Base-by-base conservation (phyloP, 1,140 invertebrate species). In the Drosophila mayri region DNA sequence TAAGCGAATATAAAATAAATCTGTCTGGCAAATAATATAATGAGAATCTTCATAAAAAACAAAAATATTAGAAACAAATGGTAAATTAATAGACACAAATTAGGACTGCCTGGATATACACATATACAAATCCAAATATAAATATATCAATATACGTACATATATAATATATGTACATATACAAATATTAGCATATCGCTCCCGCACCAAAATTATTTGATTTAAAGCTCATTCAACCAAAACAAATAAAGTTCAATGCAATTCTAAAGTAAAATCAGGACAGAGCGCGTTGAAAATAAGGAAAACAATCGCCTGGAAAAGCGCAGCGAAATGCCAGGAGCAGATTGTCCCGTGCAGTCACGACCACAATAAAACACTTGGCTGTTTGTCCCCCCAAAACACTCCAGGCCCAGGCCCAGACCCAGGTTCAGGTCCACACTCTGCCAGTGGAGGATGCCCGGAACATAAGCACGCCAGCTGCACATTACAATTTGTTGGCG, bases 401-500 rank as follows among this genome's bases (percentile, higher is more conserved):
- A 14, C 47, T 14, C 22, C 44, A 18, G 16, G 14, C 30, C 43
- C 65, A 28, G 8, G 8, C 18, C 41, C 57, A 10, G 22, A 2
- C 43, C 22, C 47, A n/a, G 10, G 10, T 6, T 11, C 67, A 35
- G 4, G 11, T 20, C 43, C 43, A 44, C 25, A 16, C 11, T 43
- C 52, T 16, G 18, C 37, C 46, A 41, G 32, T 61, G 12, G 61
- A 54, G 50, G 44, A 37, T 62, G 60, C 37, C 40, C 40, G 43
- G 58, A 18, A 62, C 50, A 58, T 79, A 87, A 88, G 86, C 76
- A 77, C 73, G 68, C 72, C 83, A 79, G 74, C 74, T 85, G 78
- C 78, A 83, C 80, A 81, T 88, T 65, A 83, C 84, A 87, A 87
- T 87, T 87, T 85, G 85, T 74, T 65, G 65, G 72, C 63, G 61